Evolutionary conservation across 2,797 vertebrate species (phyloP).

Genomic region (Streptopelia turtur): DNA sequence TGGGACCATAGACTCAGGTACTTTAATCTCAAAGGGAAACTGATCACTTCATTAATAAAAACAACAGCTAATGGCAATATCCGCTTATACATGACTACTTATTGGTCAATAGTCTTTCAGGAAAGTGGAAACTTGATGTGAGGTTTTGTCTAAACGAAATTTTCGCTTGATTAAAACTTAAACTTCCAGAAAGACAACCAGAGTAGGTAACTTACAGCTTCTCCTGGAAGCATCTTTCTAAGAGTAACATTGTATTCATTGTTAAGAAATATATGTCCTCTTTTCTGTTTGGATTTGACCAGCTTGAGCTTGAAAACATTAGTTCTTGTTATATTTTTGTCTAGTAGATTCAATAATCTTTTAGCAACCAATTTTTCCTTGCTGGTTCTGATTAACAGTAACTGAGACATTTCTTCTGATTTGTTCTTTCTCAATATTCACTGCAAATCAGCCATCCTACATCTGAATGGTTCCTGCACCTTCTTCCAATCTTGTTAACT

Average conservation of each 20-base stretch:
- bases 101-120: background rate
- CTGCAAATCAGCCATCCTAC: background rate
- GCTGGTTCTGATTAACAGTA: background rate
- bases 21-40: background rate
- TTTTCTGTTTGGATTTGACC: background rate
- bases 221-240: background rate
- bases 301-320: background rate
- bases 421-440: background rate
- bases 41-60: background rate
- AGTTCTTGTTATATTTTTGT: background rate
- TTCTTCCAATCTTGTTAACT: background rate
- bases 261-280: background rate
- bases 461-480: background rate
- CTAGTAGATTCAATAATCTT: background rate
- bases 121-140: background rate
- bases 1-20: fast-evolving
- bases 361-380: background rate
- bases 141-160: background rate
- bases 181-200: background rate
- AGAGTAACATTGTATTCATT: background rate
- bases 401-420: background rate
- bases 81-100: background rate
- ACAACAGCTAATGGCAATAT: background rate
- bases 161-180: background rate
- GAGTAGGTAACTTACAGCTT: background rate